phyloP scores from a whole-genome alignment of 2,888 invertebrate genomes.

The Erannis defoliaria region DNA sequence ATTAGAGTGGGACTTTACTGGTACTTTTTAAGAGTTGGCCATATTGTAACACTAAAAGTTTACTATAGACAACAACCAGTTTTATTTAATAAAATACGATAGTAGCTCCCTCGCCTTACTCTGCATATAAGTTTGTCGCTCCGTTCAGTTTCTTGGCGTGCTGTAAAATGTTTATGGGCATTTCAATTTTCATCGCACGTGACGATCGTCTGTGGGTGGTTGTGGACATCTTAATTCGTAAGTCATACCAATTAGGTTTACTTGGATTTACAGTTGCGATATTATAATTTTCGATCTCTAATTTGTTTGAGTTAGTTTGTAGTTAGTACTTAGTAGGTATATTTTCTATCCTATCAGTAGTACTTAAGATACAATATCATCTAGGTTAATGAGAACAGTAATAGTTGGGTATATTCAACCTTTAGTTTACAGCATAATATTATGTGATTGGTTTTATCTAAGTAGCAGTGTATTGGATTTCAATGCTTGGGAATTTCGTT shows the following conservation, averaged over 20 bases:
- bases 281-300: background rate
- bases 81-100: background rate
- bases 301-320: too few relatives aligned
- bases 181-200: slow-evolving; percentile 29
- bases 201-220: slow-evolving; percentile 4
- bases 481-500: too few relatives aligned
- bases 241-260: background rate
- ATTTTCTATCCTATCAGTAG: too few relatives aligned
- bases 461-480: too few relatives aligned
- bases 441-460: too few relatives aligned
- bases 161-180: slow-evolving; percentile 38
- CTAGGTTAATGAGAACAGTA: too few relatives aligned
- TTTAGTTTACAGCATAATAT: too few relatives aligned
- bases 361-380: too few relatives aligned
- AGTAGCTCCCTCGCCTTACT: background rate
- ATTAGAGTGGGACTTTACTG: slow-evolving; percentile 21
- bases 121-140: background rate
- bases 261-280: background rate
- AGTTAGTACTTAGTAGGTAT: too few relatives aligned
- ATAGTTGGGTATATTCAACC: too few relatives aligned
- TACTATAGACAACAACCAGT: background rate
- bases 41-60: too few relatives aligned
- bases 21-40: background rate
- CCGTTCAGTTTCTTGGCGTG: slow-evolving; percentile 30
- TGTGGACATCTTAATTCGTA: background rate